Evolutionary conservation across 2,888 invertebrate species (phyloP).

Genomic region (Spatulosminthurus flaviceps): DNA sequence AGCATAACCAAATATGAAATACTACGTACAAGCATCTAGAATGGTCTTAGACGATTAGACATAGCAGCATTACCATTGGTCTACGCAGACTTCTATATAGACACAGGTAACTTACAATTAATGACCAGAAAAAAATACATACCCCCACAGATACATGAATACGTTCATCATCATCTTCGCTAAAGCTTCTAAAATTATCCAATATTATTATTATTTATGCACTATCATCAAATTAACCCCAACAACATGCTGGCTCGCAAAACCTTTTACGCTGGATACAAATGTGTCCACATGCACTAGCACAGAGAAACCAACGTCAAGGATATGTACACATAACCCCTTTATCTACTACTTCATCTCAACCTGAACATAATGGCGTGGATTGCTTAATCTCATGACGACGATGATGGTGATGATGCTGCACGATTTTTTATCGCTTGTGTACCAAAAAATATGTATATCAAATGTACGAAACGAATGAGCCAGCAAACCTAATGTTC

Average conservation of each 20-base stretch:
- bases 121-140: neutral
- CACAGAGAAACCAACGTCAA: neutral
- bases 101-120: no score
- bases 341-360: no score
- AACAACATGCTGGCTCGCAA: neutral
- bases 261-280: neutral
- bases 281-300: no score
- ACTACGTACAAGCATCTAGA: no score
- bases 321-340: neutral
- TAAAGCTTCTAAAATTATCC: constrained; percentile 5
- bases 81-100: no score
- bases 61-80: no score
- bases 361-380: neutral
- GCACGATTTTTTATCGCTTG: neutral
- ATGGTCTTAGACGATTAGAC: no score
- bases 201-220: constrained; percentile 14
- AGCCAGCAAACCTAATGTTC: no score
- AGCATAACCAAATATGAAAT: no score
- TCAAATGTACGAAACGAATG: neutral
- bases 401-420: neutral
- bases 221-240: constrained; percentile 14
- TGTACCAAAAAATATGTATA: neutral
- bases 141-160: neutral
- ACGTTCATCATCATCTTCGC: neutral
- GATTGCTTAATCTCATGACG: constrained; percentile 13